Evolutionary conservation across 2,113 vertebrate genomes (phyloP).

Genomic region (Nesogale talazaci): DNA sequence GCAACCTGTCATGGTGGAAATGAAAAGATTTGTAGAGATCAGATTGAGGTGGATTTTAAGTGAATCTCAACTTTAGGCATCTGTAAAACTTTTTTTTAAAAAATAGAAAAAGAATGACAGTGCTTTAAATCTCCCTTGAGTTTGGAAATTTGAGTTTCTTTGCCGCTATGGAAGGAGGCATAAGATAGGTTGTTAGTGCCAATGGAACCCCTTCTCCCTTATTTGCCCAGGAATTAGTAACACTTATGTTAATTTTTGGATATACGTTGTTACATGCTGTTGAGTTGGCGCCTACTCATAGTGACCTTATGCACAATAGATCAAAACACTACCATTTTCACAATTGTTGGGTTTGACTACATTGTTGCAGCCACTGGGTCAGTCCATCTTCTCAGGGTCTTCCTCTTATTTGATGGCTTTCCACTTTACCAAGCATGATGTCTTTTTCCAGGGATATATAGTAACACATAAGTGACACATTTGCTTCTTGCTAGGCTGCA

Average conservation of each 20-base stretch:
- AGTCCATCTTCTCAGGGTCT: too few species aligned
- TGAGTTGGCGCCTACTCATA: too few species aligned
- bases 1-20: not conserved
- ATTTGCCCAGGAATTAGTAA: conserved; percentile 5
- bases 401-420: too few species aligned
- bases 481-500: not conserved
- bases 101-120: not conserved
- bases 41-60: not conserved
- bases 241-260: not conserved
- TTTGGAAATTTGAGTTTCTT: not conserved
- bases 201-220: conserved; percentile 12
- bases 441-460: not conserved
- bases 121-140: not conserved
- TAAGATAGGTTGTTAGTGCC: not conserved
- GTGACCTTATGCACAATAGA: too few species aligned
- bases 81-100: conserved; percentile 23
- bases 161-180: not conserved
- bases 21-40: not conserved
- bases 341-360: too few species aligned
- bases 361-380: too few species aligned
- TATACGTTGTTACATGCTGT: too few species aligned
- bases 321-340: too few species aligned
- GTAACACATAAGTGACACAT: not conserved
- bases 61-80: conserved; percentile 26
- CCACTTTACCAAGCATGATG: too few species aligned